Evolutionary conservation across 2,113 vertebrate species (phyloP).

Genomic region (Brienomyrus brachyistius): DNA sequence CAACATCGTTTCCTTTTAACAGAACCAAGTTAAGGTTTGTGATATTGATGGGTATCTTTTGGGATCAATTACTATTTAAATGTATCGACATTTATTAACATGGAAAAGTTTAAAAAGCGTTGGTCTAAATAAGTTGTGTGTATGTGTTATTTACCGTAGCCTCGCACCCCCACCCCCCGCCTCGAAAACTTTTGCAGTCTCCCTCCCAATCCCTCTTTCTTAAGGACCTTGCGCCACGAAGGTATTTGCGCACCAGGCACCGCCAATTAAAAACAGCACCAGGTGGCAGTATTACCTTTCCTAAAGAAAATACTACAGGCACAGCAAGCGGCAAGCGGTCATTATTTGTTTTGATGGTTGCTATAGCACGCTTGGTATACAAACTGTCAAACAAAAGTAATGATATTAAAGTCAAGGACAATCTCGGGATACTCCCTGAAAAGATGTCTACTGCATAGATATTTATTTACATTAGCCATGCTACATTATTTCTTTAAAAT

Average conservation of each 20-base stretch:
- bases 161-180: background rate
- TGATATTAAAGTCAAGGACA: background rate
- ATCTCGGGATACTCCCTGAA: background rate
- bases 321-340: background rate
- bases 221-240: background rate
- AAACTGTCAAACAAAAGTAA: background rate
- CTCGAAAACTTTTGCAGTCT: background rate
- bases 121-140: background rate
- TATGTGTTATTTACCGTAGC: background rate
- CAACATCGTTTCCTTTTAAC: background rate
- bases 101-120: background rate
- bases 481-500: background rate
- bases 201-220: background rate
- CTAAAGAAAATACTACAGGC: constrained; percentile 24
- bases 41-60: background rate
- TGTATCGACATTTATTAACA: background rate
- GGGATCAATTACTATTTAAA: background rate
- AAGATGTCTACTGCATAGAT: background rate
- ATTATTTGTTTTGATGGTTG: background rate
- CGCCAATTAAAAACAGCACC: constrained; percentile 31
- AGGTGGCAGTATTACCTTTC: constrained; percentile 58
- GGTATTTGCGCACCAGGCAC: background rate
- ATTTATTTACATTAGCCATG: background rate
- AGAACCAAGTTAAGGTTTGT: background rate
- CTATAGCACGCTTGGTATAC: background rate